phyloP scores from a whole-genome alignment of 2,888 invertebrate species.

The Caenorhabditis angaria region DNA sequence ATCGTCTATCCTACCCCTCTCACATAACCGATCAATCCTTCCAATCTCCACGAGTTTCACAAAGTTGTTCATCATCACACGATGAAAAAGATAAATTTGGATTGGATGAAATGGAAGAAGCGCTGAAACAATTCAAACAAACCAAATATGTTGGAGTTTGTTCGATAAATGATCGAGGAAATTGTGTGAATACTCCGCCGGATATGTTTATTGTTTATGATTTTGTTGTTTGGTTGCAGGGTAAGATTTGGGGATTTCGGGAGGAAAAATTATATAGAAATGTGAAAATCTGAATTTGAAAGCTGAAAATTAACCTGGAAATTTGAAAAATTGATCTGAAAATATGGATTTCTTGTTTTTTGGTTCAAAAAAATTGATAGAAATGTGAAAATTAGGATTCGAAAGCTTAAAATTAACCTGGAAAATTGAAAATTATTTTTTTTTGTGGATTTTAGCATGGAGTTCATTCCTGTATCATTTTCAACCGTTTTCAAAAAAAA shows the following conservation, averaged over 20 bases:
- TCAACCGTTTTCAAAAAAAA: no score
- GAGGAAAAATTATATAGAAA: no score
- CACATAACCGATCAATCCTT: background rate
- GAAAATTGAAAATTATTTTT: no score
- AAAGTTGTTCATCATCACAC: background rate
- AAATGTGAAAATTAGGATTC: no score
- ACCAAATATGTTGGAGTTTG: constrained; percentile 14
- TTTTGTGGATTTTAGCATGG: no score
- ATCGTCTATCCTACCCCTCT: background rate
- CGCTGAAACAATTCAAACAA: constrained; percentile 11
- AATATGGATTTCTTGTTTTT: no score
- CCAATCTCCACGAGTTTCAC: background rate
- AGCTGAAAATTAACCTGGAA: no score
- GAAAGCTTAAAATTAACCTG: no score
- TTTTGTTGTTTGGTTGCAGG: constrained; percentile 30
- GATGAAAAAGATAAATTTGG: background rate
- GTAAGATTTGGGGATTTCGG: constrained; percentile 8
- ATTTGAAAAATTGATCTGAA: no score
- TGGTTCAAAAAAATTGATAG: no score
- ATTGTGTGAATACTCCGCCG: constrained; percentile 8
- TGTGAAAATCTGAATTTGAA: no score
- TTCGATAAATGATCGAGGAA: constrained; percentile 5
- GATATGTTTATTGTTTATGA: constrained; percentile 32
- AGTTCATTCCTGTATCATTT: no score
- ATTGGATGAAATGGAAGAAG: background rate